Percentiles rank a stretch among this genome's conserved stretches.
Conservation (phyloP, 2,888 invertebrate genomes). For the Acanthosepion lycidas region DNA sequence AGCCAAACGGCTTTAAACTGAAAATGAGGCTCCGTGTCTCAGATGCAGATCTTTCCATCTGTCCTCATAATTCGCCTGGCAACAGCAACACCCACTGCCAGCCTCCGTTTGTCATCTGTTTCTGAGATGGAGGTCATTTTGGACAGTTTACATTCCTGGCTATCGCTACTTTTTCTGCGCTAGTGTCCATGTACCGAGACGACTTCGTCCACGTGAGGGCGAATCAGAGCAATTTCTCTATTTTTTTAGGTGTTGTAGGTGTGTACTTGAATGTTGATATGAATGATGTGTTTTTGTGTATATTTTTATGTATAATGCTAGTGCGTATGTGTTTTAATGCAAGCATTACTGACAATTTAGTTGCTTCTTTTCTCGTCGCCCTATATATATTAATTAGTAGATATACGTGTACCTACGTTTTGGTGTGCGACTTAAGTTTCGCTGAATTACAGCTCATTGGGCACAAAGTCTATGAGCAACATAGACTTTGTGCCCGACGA, state of each 20-base stretch:
- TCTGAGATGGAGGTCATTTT: background rate
- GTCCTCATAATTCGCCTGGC: background rate
- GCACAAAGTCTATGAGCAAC: too few relatives aligned
- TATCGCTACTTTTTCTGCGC: background rate
- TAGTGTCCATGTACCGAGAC: background rate
- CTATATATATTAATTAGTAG: too few relatives aligned
- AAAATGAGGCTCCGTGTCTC: background rate
- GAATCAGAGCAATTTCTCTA: background rate
- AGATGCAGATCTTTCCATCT: constrained; percentile 12
- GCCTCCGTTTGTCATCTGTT: background rate
- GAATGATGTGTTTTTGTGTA: background rate
- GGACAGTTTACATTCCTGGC: background rate
- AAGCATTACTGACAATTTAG: too few relatives aligned
- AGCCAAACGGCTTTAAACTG: background rate
- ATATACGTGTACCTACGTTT: too few relatives aligned
- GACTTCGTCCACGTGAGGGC: background rate
- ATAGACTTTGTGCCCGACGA: too few relatives aligned
- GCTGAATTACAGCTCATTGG: too few relatives aligned
- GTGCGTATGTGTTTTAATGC: too few relatives aligned
- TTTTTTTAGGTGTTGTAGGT: too few relatives aligned
- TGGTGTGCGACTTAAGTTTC: too few relatives aligned
- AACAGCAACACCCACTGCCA: background rate
- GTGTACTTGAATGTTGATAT: background rate
- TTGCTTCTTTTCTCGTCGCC: too few relatives aligned
- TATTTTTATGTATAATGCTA: background rate